phyloP scores from a whole-genome alignment of 2,888 invertebrate genomes.

The Polydrusus cervinus region DNA sequence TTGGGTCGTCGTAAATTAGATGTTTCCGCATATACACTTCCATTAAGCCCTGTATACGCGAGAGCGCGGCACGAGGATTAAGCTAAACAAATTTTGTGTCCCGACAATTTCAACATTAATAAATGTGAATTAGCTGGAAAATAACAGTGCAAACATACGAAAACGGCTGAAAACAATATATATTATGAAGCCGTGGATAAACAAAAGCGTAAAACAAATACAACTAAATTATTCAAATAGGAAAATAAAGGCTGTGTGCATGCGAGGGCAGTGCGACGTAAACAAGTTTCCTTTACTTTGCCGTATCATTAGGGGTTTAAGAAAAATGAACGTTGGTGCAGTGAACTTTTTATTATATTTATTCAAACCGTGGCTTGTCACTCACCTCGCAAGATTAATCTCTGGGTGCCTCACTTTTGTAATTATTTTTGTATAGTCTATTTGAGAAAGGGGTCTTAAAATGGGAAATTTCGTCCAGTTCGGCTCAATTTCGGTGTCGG shows the following conservation, averaged over 20 bases:
- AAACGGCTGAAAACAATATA: constrained; percentile 50
- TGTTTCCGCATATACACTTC: no score
- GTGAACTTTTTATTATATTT: no score
- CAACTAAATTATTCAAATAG: constrained; percentile 58
- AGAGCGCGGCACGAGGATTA: constrained; percentile 1
- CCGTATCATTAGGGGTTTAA: neutral
- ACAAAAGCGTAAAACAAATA: constrained; percentile 57
- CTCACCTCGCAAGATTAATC: no score
- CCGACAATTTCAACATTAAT: constrained; percentile 45
- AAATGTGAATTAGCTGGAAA: constrained; percentile 45
- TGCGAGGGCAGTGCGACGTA: neutral
- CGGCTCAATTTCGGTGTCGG: no score
- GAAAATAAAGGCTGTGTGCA: constrained; percentile 40
- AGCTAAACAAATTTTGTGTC: constrained; percentile 38
- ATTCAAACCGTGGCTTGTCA: no score
- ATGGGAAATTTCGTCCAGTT: no score
- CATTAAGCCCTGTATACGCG: constrained; percentile 12
- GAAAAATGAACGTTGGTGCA: no score
- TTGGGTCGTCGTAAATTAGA: no score
- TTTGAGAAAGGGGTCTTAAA: no score
- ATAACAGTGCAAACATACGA: constrained; percentile 47
- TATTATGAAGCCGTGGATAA: constrained; percentile 50
- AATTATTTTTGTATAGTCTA: no score
- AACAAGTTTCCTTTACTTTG: neutral
- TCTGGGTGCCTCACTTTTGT: no score